Base-by-base conservation (phyloP, 37 sponge, comb jelly and placozoan genomes). In the Petrosia ficiformis region DNA sequence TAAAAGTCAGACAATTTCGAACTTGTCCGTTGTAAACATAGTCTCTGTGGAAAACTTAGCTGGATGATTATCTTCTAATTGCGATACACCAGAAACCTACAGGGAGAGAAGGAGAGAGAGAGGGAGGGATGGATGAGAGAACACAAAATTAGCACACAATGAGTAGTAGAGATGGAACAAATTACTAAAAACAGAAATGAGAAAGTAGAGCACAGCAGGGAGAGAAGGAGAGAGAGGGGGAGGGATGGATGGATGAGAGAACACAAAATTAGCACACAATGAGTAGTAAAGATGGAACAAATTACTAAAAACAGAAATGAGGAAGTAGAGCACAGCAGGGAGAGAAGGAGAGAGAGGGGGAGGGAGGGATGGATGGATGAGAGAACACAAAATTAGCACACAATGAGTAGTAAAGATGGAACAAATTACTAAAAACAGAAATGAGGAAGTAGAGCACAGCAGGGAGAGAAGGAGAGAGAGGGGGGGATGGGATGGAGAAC, bases 1-100 rank as follows among this genome's bases (percentile, higher is more conserved):
- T n/a, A n/a, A n/a, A n/a, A n/a, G n/a, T n/a, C n/a, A n/a, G n/a
- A 87, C 84, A 29, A 92, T 87, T 68, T 84, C 87, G 56, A 73
- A 92, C 44, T 83, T 78, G 24, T 92, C 93, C 4, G 84, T 48
- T 1, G 64, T 65, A 39, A 87, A 76, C 1, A 71, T 33, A 3
- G 72, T 64, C 48, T 92, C 93, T 19, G 66, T 69, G n/a, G 93
- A 87, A 54, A 72, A 92, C 48, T 87, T 87, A 31, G 87, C 93
- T 0, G 80, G 57, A 34, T 80, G 24, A 33, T 72, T 77, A 37
- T 64, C 68, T 19, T 83, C 80, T 16, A 71, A 57, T 21, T 41
- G 56, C 37, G 21, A 61, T 34, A 88, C 85, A 52, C 54, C 44
- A 6, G 37, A 21, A 52, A 87, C 84, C 93, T 92, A 61, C 31